Evolutionary conservation across 2,888 invertebrate genomes (phyloP).

Genomic region (Ecliptopera silaceata): DNA sequence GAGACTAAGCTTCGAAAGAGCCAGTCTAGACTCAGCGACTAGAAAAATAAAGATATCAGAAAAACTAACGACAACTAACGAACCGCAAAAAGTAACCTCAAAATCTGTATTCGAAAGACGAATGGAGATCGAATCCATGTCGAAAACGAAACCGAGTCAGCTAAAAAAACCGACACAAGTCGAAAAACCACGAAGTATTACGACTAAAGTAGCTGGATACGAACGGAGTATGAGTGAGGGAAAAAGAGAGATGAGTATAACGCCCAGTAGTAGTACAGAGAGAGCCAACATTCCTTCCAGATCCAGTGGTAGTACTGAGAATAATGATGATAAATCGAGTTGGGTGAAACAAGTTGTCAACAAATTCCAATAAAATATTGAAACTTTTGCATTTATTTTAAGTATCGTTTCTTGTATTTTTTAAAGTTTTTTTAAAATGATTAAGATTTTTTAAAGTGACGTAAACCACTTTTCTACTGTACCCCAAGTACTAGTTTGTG

Average conservation of each 20-base stretch:
- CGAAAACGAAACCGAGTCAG: conserved; percentile 57
- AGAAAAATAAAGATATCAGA: conserved; percentile 62
- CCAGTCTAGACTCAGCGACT: conserved; percentile 75
- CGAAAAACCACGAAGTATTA: conserved; percentile 65
- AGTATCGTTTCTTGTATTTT: neutral
- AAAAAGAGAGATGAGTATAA: conserved; percentile 33
- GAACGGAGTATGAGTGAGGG: conserved; percentile 61
- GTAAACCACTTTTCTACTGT: too few species aligned
- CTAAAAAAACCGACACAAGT: conserved; percentile 58
- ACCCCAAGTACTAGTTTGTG: too few species aligned
- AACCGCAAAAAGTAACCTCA: conserved; percentile 62
- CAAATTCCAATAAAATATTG: conserved; percentile 84
- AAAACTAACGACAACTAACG: conserved; percentile 55
- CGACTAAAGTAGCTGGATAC: conserved; percentile 69
- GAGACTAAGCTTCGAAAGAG: conserved; percentile 74
- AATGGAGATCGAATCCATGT: conserved; percentile 74
- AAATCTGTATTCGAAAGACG: conserved; percentile 75
- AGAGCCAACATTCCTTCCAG: conserved; percentile 50
- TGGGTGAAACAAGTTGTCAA: conserved; percentile 91
- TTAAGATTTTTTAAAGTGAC: too few species aligned
- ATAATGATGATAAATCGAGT: conserved; percentile 75
- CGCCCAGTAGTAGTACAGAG: conserved; percentile 47
- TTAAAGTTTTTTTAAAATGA: too few species aligned
- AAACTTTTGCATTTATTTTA: conserved; percentile 62
- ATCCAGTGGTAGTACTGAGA: conserved; percentile 49